These are phyloP conservation scores for Wasmannia auropunctata DNA, from an alignment of 1,140 invertebrate genomes.

Conservation along the genomic window DNA sequence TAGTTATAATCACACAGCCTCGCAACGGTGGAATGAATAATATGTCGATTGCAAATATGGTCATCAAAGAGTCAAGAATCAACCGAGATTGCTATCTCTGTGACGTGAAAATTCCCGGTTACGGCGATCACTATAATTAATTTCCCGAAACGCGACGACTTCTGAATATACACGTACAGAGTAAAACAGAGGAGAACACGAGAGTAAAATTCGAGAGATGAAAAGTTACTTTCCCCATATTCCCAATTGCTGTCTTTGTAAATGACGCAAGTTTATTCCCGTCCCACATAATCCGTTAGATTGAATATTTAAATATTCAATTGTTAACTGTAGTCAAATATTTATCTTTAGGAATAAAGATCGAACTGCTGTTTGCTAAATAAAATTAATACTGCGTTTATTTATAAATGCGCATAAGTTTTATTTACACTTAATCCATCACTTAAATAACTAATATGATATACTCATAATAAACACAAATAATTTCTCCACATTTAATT, in stretches of 20 bases:
- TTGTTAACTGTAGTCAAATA: background rate
- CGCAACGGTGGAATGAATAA: slow-evolving; percentile 23
- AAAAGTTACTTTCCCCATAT: background rate
- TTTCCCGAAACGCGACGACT: background rate
- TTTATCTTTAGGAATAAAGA: background rate
- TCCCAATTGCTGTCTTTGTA: background rate
- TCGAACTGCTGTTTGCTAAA: background rate
- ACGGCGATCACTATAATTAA: background rate
- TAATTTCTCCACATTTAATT: background rate
- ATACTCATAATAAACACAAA: background rate
- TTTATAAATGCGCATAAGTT: background rate
- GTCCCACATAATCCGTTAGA: background rate
- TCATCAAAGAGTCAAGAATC: slow-evolving; percentile 3
- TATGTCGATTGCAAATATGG: background rate
- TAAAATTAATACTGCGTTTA: background rate
- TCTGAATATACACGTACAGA: slow-evolving; percentile 13
- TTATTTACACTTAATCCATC: background rate
- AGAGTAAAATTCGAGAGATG: too few species aligned
- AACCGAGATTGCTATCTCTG: background rate
- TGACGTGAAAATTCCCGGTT: slow-evolving; percentile 25
- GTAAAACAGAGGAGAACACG: background rate
- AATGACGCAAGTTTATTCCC: background rate
- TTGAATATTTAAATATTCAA: background rate
- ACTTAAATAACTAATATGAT: background rate
- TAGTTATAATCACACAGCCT: background rate